Conservation (phyloP, 1,140 invertebrate genomes). For the Ceratoteleas bidentatus region DNA sequence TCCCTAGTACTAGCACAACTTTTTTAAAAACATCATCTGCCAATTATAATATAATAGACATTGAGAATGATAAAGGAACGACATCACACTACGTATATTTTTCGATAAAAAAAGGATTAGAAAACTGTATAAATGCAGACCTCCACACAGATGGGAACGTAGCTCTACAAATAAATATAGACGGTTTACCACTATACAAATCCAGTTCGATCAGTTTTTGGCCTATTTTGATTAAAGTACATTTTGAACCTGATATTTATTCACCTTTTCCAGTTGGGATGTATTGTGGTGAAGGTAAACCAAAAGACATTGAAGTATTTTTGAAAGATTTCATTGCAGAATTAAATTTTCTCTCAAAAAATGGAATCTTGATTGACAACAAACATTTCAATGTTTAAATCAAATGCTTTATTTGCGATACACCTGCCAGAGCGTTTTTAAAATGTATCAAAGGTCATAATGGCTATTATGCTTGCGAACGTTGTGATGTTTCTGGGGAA, state of each 20-base stretch:
- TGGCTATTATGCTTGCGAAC: conserved; percentile 47
- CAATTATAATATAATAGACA: too few species aligned
- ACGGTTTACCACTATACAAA: conserved; percentile 3
- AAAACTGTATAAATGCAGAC: not conserved
- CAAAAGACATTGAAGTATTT: conserved; percentile 15
- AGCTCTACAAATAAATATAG: not conserved
- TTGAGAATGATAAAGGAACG: too few species aligned
- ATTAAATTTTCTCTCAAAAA: conserved; percentile 25
- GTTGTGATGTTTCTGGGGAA: conserved; percentile 10
- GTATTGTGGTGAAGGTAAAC: conserved; percentile 27
- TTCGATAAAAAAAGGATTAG: not conserved
- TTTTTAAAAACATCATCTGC: too few species aligned
- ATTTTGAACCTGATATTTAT: conserved; percentile 13
- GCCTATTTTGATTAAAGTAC: conserved; percentile 21
- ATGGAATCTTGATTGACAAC: conserved; percentile 25
- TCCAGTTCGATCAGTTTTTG: conserved; percentile 1
- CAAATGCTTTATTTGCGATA: conserved; percentile 52
- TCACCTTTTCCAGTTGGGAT: conserved; percentile 18
- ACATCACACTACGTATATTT: not conserved
- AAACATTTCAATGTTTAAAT: conserved; percentile 19
- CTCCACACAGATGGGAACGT: not conserved
- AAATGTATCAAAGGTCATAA: conserved; percentile 45
- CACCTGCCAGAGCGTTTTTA: conserved; percentile 38
- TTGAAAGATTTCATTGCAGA: conserved; percentile 45
- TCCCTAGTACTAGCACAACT: too few species aligned